Percentiles rank a stretch among this genome's conserved stretches.
phyloP scores from a whole-genome alignment of 2,888 invertebrate species.

The Apamea sordens region DNA sequence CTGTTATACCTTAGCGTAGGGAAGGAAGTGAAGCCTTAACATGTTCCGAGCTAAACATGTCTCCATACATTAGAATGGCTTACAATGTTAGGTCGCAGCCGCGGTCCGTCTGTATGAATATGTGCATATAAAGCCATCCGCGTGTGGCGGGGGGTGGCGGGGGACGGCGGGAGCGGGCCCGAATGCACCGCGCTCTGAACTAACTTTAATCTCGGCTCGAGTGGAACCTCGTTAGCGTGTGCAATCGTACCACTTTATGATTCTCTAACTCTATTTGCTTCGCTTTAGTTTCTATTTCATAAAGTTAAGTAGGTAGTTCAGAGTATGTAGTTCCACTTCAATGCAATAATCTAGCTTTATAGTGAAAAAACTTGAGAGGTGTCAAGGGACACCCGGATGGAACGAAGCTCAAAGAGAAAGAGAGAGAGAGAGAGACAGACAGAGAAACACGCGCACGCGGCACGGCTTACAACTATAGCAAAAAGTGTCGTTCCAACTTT shows the following conservation, averaged over 20 bases:
- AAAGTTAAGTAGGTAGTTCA: constrained; percentile 22
- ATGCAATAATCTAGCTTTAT: constrained; percentile 1
- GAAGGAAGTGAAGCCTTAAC: background rate
- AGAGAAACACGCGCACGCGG: too few species aligned
- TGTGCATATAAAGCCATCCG: constrained; percentile 15
- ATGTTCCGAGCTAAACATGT: background rate
- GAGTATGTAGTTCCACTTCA: constrained; percentile 7
- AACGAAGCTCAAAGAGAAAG: too few species aligned
- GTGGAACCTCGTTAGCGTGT: constrained; percentile 48
- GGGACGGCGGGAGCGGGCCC: background rate
- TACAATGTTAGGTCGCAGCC: background rate
- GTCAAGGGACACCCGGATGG: too few species aligned
- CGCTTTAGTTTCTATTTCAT: constrained; percentile 47
- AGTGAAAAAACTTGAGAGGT: too few species aligned
- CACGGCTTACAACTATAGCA: too few species aligned
- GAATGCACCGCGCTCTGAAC: constrained; percentile 8
- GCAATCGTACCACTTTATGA: constrained; percentile 36
- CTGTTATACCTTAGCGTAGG: background rate
- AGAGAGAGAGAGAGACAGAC: too few species aligned
- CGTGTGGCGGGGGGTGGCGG: background rate
- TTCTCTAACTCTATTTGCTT: constrained; percentile 37
- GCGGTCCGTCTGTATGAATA: constrained; percentile 17
- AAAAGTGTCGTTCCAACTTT: too few species aligned
- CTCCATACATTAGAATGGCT: constrained; percentile 12
- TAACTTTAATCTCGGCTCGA: constrained; percentile 29